Conservation (phyloP, 1,140 invertebrate species). For the Anastrepha ludens region DNA sequence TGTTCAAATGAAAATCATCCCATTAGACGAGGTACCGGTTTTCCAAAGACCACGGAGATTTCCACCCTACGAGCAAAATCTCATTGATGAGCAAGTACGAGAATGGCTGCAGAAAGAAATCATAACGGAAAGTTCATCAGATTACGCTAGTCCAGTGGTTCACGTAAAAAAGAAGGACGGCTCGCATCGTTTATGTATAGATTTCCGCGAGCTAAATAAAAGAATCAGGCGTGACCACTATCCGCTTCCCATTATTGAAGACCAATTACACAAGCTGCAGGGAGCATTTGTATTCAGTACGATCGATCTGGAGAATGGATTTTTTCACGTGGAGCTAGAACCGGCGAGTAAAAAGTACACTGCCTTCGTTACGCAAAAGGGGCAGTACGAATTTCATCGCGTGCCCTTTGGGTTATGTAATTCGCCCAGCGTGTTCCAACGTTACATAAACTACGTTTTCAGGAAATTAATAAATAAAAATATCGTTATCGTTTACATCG, state of each 20-base stretch:
- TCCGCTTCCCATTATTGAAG: slow-evolving; percentile 30
- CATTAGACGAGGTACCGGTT: neutral
- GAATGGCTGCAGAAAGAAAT: slow-evolving; percentile 8
- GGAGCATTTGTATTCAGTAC: no score
- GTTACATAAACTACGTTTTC: slow-evolving; percentile 17
- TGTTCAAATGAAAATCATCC: neutral
- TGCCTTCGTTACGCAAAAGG: slow-evolving; percentile 15
- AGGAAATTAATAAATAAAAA: no score
- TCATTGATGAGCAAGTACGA: slow-evolving; percentile 1
- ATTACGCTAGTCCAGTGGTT: slow-evolving; percentile 33
- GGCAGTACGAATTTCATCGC: slow-evolving; percentile 20
- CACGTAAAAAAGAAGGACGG: slow-evolving; percentile 51
- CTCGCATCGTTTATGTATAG: slow-evolving; percentile 22
- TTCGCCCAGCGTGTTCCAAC: slow-evolving; percentile 12
- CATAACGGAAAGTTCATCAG: neutral
- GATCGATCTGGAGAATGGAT: no score
- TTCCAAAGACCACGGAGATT: neutral
- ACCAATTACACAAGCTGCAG: no score
- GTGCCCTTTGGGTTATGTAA: slow-evolving; percentile 53
- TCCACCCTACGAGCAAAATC: neutral
- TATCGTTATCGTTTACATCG: no score
- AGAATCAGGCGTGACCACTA: neutral
- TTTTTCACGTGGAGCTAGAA: slow-evolving; percentile 55
- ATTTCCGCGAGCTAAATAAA: slow-evolving; percentile 38
- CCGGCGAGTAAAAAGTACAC: slow-evolving; percentile 33